These are phyloP conservation scores for Uloborus diversus DNA, from an alignment of 1,140 invertebrate species.

Conservation along the genomic window DNA sequence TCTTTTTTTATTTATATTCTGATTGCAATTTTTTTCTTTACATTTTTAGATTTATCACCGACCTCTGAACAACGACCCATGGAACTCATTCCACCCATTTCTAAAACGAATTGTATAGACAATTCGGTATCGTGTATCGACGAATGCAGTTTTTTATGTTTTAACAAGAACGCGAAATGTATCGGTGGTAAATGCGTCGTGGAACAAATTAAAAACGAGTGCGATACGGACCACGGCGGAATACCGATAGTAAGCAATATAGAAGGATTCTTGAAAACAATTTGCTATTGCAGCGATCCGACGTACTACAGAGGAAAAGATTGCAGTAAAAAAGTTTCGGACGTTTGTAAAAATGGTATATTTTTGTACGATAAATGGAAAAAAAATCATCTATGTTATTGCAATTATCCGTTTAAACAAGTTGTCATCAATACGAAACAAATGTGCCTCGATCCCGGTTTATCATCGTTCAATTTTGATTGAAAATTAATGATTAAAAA, in stretches of 20 bases:
- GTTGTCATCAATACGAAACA: background rate
- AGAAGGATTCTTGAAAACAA: background rate
- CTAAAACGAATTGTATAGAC: background rate
- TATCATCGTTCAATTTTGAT: no score
- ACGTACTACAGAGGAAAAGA: background rate
- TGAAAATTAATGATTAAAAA: no score
- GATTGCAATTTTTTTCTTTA: background rate
- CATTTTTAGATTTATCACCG: background rate
- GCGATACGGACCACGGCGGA: background rate
- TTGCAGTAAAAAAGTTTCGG: background rate
- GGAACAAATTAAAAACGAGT: background rate
- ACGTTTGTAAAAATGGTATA: background rate
- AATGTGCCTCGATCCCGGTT: background rate
- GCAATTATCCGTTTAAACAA: background rate
- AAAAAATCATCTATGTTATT: background rate
- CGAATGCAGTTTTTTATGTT: constrained; percentile 14
- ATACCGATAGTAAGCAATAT: background rate
- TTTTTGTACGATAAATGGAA: background rate
- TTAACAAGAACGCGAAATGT: background rate
- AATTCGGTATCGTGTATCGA: background rate
- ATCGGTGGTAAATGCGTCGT: background rate
- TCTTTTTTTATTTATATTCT: background rate
- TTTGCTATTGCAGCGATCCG: background rate
- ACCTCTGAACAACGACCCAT: background rate
- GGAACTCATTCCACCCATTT: background rate